Evolutionary conservation across 2,113 vertebrate species (phyloP).

Genomic region (Cromileptes altivelis): DNA sequence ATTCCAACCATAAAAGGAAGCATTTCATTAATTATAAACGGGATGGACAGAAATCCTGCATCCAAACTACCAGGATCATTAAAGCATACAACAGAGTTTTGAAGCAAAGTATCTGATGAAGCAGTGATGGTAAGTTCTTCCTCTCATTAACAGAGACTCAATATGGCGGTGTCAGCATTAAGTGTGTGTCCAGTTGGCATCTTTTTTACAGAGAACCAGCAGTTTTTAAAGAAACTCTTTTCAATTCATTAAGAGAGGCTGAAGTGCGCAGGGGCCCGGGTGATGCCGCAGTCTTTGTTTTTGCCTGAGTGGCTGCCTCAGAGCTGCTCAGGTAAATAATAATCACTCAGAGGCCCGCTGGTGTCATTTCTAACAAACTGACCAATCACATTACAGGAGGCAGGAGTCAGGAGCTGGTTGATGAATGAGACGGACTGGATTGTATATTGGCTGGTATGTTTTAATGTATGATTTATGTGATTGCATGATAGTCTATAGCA

Average conservation of each 20-base stretch:
- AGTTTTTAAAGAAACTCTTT: not conserved
- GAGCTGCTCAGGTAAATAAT: not conserved
- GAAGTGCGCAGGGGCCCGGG: not conserved
- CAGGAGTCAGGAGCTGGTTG: not conserved
- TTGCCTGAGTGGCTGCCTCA: not conserved
- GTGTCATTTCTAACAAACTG: no score
- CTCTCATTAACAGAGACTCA: not conserved
- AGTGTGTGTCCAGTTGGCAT: not conserved
- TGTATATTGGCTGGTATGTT: not conserved
- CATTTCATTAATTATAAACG: not conserved
- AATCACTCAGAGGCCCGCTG: not conserved
- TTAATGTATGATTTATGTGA: not conserved
- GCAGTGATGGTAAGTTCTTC: not conserved
- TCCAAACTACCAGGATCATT: not conserved
- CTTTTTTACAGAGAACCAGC: not conserved
- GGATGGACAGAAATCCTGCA: not conserved
- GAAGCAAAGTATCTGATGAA: not conserved
- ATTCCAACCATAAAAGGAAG: not conserved
- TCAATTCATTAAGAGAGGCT: not conserved
- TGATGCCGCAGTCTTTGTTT: not conserved
- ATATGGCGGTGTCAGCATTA: not conserved
- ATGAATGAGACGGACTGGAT: not conserved
- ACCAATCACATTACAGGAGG: constrained; percentile 2
- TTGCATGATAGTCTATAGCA: not conserved
- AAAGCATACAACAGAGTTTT: not conserved